Evolutionary conservation across 2,113 vertebrate species (phyloP).

Genomic region (Trematocara stigmaticum): DNA sequence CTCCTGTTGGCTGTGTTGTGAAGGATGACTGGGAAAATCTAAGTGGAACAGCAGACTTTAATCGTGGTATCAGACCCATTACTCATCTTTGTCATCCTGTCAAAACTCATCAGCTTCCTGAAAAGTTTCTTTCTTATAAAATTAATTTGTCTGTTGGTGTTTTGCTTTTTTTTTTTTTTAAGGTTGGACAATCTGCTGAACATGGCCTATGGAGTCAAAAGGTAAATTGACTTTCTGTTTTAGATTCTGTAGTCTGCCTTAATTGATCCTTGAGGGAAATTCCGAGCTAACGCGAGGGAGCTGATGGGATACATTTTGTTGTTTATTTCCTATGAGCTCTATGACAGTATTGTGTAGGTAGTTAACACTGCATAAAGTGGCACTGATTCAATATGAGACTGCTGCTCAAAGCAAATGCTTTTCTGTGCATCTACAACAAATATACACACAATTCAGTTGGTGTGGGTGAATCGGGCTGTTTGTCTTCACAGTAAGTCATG

Average conservation of each 20-base stretch:
- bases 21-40: background rate
- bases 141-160: background rate
- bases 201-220: slow-evolving; percentile 99
- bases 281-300: background rate
- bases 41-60: background rate
- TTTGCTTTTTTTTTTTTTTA: slow-evolving; percentile 70
- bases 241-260: background rate
- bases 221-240: slow-evolving; percentile 73
- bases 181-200: slow-evolving; percentile 99
- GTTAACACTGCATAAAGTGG: background rate
- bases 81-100: slow-evolving; percentile 34
- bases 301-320: background rate
- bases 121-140: background rate
- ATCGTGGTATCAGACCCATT: background rate
- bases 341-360: slow-evolving; percentile 1
- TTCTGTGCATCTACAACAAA: background rate
- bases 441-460: background rate
- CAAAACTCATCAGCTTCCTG: background rate
- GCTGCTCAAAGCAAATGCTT: background rate
- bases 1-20: background rate
- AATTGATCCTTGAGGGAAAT: slow-evolving; percentile 1
- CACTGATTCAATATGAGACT: background rate
- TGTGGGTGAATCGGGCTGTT: background rate
- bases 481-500: background rate
- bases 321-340: background rate